phyloP scores from a whole-genome alignment of 2,888 invertebrate species.

The Meiosimyza platycephala region DNA sequence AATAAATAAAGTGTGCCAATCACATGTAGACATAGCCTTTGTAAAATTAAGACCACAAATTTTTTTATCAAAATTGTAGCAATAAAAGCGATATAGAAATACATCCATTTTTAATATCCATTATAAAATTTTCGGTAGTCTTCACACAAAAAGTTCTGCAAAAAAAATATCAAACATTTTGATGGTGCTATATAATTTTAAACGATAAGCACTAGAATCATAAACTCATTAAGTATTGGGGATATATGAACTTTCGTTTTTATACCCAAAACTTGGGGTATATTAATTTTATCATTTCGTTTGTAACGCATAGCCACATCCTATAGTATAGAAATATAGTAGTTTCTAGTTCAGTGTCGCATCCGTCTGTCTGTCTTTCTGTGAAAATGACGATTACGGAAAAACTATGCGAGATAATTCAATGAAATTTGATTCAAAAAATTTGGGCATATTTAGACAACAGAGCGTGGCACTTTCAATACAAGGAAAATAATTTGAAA shows the following conservation, averaged over 20 bases:
- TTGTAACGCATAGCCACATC: no score
- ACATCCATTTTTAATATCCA: constrained; percentile 52
- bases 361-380: no score
- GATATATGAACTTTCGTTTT: background rate
- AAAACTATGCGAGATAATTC: no score
- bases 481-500: no score
- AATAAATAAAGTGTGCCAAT: background rate
- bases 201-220: background rate
- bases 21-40: background rate
- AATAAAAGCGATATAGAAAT: constrained; percentile 1
- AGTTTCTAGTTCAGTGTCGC: no score
- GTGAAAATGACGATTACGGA: no score
- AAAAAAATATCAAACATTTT: background rate
- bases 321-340: no score
- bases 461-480: no score
- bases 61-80: background rate
- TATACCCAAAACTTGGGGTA: no score
- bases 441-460: no score
- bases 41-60: background rate
- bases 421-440: no score
- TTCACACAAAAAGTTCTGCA: constrained; percentile 46
- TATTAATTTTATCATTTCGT: no score
- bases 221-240: background rate
- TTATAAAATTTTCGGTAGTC: constrained; percentile 55
- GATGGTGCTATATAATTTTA: constrained; percentile 2